A percentile compares a stretch with the other conserved stretches of the same genome.
Conservation (phyloP, 2,113 vertebrate species). For the Anhinga anhinga region DNA sequence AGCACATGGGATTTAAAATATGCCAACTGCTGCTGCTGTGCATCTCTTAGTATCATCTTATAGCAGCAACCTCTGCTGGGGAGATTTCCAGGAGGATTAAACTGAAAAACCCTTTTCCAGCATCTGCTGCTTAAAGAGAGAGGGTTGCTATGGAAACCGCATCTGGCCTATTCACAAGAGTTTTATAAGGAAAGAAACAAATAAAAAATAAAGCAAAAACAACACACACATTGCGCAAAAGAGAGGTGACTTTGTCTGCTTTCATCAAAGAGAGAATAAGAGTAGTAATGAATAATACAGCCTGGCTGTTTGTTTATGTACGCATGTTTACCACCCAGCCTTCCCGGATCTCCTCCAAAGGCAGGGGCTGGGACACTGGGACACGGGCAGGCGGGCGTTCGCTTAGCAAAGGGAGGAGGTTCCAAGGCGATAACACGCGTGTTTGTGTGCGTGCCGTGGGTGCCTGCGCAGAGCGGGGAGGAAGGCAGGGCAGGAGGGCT, state of each 20-base stretch:
- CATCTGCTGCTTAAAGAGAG: constrained; percentile 16
- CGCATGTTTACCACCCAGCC: not conserved
- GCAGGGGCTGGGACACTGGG: not conserved
- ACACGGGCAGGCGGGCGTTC: rapidly evolving
- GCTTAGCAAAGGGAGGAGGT: not conserved
- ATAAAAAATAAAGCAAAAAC: constrained; percentile 14
- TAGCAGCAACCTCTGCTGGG: not conserved
- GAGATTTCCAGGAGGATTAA: constrained; percentile 65
- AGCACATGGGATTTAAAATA: not conserved
- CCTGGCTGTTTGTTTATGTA: not conserved
- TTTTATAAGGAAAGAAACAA: constrained; percentile 34
- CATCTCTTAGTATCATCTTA: not conserved
- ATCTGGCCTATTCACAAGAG: constrained; percentile 55
- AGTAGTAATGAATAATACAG: not conserved
- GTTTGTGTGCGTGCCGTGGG: rapidly evolving
- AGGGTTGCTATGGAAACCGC: constrained; percentile 73
- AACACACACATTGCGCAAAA: not conserved
- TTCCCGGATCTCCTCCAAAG: not conserved
- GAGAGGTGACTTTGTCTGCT: constrained; percentile 10
- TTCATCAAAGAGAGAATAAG: not conserved
- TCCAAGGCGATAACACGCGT: rapidly evolving
- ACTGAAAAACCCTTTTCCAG: constrained; percentile 50
- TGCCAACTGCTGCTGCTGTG: not conserved
- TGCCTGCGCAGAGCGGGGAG: rapidly evolving
- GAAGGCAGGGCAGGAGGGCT: not conserved